Evolutionary conservation across 64 coral and sea anemone genomes (phyloP), one percentile per base, ranked within the genome.

Genomic region (Anthopleura sola): DNA sequence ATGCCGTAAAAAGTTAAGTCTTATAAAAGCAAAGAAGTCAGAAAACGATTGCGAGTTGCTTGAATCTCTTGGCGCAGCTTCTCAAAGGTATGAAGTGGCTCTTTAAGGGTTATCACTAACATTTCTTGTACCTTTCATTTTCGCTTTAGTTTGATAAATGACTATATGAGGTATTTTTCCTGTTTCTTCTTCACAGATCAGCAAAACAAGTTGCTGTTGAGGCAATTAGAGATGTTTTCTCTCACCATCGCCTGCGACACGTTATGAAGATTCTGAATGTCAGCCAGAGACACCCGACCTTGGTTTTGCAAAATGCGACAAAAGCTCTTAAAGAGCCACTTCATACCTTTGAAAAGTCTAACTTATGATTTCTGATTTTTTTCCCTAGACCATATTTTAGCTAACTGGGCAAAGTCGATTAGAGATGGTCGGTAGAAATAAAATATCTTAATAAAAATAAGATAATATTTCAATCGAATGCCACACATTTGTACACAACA

Each of bases 401-500:
- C 75, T 32, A 77, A 37, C 75, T 37, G 36, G 28, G 3, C 75
- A 37, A 40, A 21, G 75, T 77, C 75, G 36, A 37, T 77, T 77
- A 77, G 37, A 3, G 37, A 40, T 38, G 75, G 75, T 28, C 20
- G 75, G 32, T 40, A 77, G 53, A 82, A 82, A n/a, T 56, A 17
- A 26, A 23, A 82, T 51, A 82, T 82, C 51, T n/a, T n/a, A n/a
- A n/a, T 82, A 32, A 23, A 51, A n/a, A 49, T 51, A 24, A 82
- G 53, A 82, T 16, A 50, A 1, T 40, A 51, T 33, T 55, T n/a
- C n/a, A n/a, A n/a, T n/a, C n/a, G 15, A 19, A 82, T 7, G 80
- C 40, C 8, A 82, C 40, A 26, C 40, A 82, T 19, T 10, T 53
- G 20, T 51, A 9, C n/a, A 24, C 21, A 82, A 82, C 23, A 82